Base-by-base conservation (phyloP, 1,140 invertebrate genomes). In the Calephelis virginiensis region DNA sequence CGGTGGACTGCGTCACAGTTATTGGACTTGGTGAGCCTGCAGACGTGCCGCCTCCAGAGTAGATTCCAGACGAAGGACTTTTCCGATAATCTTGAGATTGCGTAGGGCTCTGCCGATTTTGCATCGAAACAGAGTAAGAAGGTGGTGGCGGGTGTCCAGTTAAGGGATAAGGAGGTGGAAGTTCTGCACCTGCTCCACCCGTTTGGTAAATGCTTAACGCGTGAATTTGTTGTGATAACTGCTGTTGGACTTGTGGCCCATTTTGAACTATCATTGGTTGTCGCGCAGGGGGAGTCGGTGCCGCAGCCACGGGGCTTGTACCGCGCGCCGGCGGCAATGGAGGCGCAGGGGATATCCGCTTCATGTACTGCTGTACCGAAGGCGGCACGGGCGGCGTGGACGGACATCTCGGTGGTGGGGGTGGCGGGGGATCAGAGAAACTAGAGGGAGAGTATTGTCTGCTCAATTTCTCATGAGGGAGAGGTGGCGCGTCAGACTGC, bases 151-250 rank as follows among this genome's bases (percentile, higher is more conserved):
- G 93, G 10, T 92, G 92, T 28, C 92, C 93, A 11, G 94, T 89
- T 61, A 96, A 92, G 0, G 96, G 95, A 83, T 96, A 96, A 0
- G 95, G 95, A 6, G 96, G 96, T 6, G 96, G 96, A 1, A 95
- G 94, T 78, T 96, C 95, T 56, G 93, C 93, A 78, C 93, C 91
- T 59, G 93, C 94, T 37, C 92, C 92, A 76, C 92, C 91, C 60
- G 93, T 93, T 67, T 95, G 95, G 82, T 96, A 96, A 66, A 97
- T 93, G 80, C 93, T 96, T n/a, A 97, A 89, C 6, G 96, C 96
- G 84, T 97, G 97, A 85, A 97, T 96, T 82, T 97, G 96, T 79
- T 98, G 96, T 12, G 94, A 93, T 14, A 97, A 88, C 82, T 97
- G 97, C 75, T 97, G 96, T 76, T 97, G 96, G 14, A 94, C 94